phyloP scores from a whole-genome alignment of 2,113 vertebrate genomes.

The Gambusia affinis region DNA sequence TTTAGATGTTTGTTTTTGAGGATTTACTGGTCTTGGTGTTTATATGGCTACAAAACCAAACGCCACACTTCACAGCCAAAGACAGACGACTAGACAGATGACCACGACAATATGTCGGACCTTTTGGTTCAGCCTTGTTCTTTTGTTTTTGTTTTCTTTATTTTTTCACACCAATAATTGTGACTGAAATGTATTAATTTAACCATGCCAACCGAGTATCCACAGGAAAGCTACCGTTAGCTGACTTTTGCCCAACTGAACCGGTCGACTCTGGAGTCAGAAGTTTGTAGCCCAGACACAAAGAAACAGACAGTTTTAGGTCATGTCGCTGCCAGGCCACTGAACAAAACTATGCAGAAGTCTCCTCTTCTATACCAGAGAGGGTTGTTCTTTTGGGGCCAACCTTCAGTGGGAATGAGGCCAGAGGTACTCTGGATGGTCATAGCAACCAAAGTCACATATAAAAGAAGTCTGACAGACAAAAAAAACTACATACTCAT shows the following conservation, averaged over 20 bases:
- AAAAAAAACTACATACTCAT: too few species aligned
- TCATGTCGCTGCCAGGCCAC: conserved; percentile 57
- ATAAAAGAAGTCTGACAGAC: too few species aligned
- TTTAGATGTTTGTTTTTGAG: conserved; percentile 55
- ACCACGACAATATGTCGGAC: background rate
- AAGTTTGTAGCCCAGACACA: conserved; percentile 17
- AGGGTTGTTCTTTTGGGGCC: background rate
- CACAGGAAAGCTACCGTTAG: conserved; percentile 8
- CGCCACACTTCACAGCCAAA: background rate
- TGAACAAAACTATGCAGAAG: conserved; percentile 56
- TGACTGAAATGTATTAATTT: conserved; percentile 12
- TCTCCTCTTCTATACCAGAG: conserved; percentile 57
- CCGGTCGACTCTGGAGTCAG: conserved; percentile 13
- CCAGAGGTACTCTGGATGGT: conserved; percentile 33
- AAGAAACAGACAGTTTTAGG: conserved; percentile 52
- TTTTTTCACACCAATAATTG: background rate
- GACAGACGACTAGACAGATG: conserved; percentile 21
- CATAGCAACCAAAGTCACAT: conserved; percentile 13
- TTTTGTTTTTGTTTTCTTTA: background rate
- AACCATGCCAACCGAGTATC: conserved; percentile 7
- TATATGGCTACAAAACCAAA: conserved; percentile 21
- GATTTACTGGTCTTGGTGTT: conserved; percentile 32
- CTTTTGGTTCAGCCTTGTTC: background rate
- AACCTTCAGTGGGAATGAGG: conserved; percentile 24
- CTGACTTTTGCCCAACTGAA: conserved; percentile 41